Evolutionary conservation across 2,888 invertebrate species (phyloP), one percentile per base, ranked within the genome.

Genomic region (Pogonocherus hispidulus): DNA sequence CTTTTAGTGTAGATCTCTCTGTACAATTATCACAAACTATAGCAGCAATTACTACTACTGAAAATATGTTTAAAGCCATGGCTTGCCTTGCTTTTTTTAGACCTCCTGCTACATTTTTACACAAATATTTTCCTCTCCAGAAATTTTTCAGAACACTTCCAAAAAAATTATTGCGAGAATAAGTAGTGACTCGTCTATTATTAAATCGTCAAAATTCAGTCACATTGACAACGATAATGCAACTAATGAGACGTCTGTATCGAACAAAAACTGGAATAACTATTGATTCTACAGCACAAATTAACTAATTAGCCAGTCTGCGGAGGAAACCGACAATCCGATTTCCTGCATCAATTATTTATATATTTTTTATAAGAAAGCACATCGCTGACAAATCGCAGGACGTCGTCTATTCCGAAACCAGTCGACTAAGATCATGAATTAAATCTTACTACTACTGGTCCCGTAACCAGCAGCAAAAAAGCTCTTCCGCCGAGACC

Each of bases 391-490:
- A 69, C 69, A 69, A 71, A 69, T 65, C 66, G 70, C 72, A 70
- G 73, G 73, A 73, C 71, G 66, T 71, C 69, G 66, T 71, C 54
- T 44, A 60, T 69, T 70, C 70, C 63, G 9, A 20, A 56, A 66
- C 64, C 66, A 67, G 71, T 70, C 71, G 71, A 14, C 41, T 8
- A 73, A 71, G 59, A 23, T 59, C 47, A 47, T 59, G 71, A 71
- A 69, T 71, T 68, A 63, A 62, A 71, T 68, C 14, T 51, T 60
- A n/a, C n/a, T 73, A 71, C 73, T 57, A 73, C 71, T 37, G 63
- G 64, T 73, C 71, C 73, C 71, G 73, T 71, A 73, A 66, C 47
- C 22, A 20, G 56, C 56, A 22, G 32, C 47, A 59, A 59, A 59
- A 46, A 59, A 27, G 14, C 46, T 20, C 20, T 47, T 47, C 55